Evolutionary conservation across 2,113 vertebrate species (phyloP), one percentile per base, ranked within the genome.

Genomic region (Amphiprion percula): DNA sequence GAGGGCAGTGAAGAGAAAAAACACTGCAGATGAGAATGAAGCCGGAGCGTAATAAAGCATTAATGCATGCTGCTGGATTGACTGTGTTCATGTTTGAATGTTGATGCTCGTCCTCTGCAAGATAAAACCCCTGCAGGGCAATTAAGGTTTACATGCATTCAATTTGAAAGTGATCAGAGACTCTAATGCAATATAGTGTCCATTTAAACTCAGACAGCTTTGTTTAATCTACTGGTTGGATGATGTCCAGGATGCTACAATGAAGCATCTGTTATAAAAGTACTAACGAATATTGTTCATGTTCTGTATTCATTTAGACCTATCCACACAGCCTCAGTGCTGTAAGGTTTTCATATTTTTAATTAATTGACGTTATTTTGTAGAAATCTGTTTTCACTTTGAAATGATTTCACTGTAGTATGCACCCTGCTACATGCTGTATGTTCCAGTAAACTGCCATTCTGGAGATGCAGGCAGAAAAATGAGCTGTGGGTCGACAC

Each of bases 81-180:
- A 81, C 24, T 75, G 14, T 10, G 19, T 59, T 59, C 49, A 49
- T 28, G 56, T 68, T 72, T 76, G 69, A 68, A 56, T 62, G 26
- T 46, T 82, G 21, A 49, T 60, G 30, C 17, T 76, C 10, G 63
- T 67, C 24, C 63, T 68, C 67, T 11, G 26, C 4, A n/a, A 65
- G 68, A 52, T 21, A 39, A 68, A 7, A 52, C 80, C 68, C 67
- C 68, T 37, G 3, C 0, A 39, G 73, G 15, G 24, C 17, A 60
- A 52, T 70, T 52, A 37, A 30, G 52, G 50, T 24, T 71, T 64
- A 72, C 7, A 67, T 66, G 39, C 21, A 61, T 72, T 68, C 41
- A 79, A 74, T 74, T 78, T 70, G 21, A 61, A 59, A 46, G 12
- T 56, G 64, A 55, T 47, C 46, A 59, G 21, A 71, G 71, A 49